Conservation (phyloP, 1,140 invertebrate genomes). For the Meteorus sp. region DNA sequence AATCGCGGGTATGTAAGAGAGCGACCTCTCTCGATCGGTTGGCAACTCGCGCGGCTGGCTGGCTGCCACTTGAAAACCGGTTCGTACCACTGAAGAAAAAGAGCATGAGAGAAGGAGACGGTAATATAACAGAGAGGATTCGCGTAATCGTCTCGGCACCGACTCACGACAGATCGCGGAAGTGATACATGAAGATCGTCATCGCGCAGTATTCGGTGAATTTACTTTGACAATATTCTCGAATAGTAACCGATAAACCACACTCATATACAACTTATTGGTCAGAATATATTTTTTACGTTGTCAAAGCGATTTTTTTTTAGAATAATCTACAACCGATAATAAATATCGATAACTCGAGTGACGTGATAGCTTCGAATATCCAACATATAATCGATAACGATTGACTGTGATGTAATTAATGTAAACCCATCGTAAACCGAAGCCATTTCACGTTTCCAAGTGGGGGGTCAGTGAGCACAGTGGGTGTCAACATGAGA, state of each 20-base stretch:
- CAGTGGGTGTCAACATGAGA: slow-evolving; percentile 9
- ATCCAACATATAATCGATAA: neutral
- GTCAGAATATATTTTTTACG: too few relatives aligned
- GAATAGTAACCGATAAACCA: too few relatives aligned
- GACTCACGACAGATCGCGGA: slow-evolving; percentile 17
- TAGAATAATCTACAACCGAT: too few relatives aligned
- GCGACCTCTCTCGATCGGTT: slow-evolving; percentile 12
- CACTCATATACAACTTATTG: too few relatives aligned
- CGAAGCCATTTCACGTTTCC: neutral
- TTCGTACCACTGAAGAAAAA: neutral
- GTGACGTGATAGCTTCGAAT: too few relatives aligned
- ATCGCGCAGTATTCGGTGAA: neutral
- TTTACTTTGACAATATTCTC: neutral
- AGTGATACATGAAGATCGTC: slow-evolving; percentile 17
- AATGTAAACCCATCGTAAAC: slow-evolving; percentile 15
- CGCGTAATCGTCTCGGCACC: slow-evolving; percentile 15
- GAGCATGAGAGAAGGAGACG: too few relatives aligned
- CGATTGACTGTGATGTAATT: slow-evolving; percentile 9
- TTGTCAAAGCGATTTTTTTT: too few relatives aligned
- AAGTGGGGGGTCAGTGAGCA: slow-evolving; percentile 10
- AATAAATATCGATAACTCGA: neutral
- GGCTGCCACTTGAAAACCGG: slow-evolving; percentile 5
- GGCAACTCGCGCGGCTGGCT: too few relatives aligned
- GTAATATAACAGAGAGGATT: neutral
- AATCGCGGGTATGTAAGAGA: slow-evolving; percentile 12